Conservation (phyloP, 2,113 vertebrate species). For the Malurus alboscapulatus region DNA sequence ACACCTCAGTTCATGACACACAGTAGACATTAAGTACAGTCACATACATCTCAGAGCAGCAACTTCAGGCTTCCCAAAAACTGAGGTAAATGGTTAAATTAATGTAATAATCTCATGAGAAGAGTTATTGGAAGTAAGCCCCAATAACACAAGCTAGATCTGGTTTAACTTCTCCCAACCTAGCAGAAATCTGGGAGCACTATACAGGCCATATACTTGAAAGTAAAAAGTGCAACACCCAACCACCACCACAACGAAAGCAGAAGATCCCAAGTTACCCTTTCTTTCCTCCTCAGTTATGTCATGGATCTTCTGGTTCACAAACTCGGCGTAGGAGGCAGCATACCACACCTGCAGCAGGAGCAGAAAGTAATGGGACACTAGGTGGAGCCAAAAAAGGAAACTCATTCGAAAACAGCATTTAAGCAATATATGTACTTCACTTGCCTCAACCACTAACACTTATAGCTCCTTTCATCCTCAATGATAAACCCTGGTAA, state of each 20-base stretch:
- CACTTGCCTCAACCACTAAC: not conserved
- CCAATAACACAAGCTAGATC: not conserved
- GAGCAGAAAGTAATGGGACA: not conserved
- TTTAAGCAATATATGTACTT: not conserved
- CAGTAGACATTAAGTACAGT: not conserved
- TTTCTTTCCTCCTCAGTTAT: slow-evolving; percentile 96
- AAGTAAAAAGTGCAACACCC: not conserved
- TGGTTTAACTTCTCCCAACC: not conserved
- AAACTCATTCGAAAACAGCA: not conserved
- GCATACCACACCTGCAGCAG: slow-evolving; percentile 93
- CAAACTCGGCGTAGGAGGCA: slow-evolving; percentile 94
- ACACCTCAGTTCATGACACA: not conserved
- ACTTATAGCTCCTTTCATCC: not conserved
- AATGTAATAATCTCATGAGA: not conserved
- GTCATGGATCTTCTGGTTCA: slow-evolving; percentile 93
- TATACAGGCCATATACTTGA: not conserved
- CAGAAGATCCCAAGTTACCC: slow-evolving; percentile 72
- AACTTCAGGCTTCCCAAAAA: not conserved
- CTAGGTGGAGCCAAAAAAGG: not conserved
- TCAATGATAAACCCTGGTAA: not conserved
- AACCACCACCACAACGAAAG: not conserved
- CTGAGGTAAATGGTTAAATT: not conserved
- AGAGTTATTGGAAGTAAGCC: not conserved
- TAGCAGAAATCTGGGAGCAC: not conserved
- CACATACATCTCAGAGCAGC: not conserved